Evolutionary conservation across 2,888 invertebrate genomes (phyloP).

Genomic region (Cataglyphis altisquamis): DNA sequence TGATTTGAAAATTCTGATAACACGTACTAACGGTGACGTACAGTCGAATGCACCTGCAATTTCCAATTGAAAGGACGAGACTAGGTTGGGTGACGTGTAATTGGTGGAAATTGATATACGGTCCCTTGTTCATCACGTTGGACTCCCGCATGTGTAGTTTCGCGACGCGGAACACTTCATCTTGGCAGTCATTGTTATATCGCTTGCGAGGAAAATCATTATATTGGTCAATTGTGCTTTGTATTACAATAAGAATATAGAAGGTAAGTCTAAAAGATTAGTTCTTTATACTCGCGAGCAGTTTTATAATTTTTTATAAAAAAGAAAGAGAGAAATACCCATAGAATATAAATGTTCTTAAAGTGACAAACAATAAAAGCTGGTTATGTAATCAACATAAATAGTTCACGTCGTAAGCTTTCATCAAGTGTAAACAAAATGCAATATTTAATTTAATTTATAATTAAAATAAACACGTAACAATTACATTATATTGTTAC

Average conservation of each 20-base stretch:
- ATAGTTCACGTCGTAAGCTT: not conserved
- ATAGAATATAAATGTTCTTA: not conserved
- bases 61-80: constrained; percentile 48
- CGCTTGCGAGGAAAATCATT: constrained; percentile 62
- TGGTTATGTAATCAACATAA: not conserved
- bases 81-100: constrained; percentile 53
- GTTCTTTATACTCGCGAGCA: not conserved
- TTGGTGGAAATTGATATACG: constrained; percentile 71
- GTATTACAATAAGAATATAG: constrained; percentile 35
- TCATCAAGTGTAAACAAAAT: not conserved
- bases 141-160: constrained; percentile 22
- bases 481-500: not conserved
- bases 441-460: not conserved
- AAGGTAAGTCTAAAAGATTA: constrained; percentile 2
- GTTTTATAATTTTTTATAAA: not conserved
- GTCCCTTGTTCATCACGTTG: constrained; percentile 36
- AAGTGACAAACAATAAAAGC: not conserved
- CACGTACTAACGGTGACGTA: constrained; percentile 2
- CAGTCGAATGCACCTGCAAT: constrained; percentile 31
- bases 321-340: not conserved
- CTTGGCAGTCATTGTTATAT: constrained; percentile 59
- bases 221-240: constrained; percentile 65
- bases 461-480: not conserved
- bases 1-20: constrained; percentile 43
- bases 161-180: constrained; percentile 57